A percentile compares a stretch with the other conserved stretches of the same genome.
phyloP scores from a whole-genome alignment of 2,113 vertebrate genomes.

The Hymenochirus boettgeri region DNA sequence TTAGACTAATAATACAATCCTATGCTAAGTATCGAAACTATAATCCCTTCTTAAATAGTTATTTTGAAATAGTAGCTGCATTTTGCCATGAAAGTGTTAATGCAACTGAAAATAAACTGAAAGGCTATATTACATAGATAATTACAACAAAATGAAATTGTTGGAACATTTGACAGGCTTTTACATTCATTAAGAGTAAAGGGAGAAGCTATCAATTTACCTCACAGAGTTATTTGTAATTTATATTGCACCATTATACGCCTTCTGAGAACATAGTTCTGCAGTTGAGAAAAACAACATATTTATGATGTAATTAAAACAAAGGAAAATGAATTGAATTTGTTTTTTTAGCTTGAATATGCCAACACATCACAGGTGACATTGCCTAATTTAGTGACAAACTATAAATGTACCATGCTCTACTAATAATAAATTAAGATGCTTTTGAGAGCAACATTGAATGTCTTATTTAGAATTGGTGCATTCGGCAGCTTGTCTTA shows the following conservation, averaged over 20 bases:
- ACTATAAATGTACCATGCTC: conserved; percentile 5
- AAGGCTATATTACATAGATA: conserved; percentile 39
- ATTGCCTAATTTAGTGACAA: conserved; percentile 10
- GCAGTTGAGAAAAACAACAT: conserved; percentile 42
- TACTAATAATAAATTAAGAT: no score
- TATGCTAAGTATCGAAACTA: no score
- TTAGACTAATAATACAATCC: no score
- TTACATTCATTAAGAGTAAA: conserved; percentile 43
- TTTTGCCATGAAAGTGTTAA: conserved; percentile 20
- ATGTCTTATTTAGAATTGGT: no score
- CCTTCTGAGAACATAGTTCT: conserved; percentile 39
- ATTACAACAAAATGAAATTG: conserved; percentile 37
- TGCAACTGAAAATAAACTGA: conserved; percentile 27
- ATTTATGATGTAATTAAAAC: conserved; percentile 42
- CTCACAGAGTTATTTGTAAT: conserved; percentile 39
- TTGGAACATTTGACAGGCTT: conserved; percentile 42
- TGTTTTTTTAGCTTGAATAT: conserved; percentile 31
- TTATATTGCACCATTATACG: conserved; percentile 38
- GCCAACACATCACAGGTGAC: conserved; percentile 30
- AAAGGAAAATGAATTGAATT: conserved; percentile 41
- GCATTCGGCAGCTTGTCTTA: no score
- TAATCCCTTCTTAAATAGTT: no score
- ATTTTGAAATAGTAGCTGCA: no score
- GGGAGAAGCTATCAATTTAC: conserved; percentile 42
- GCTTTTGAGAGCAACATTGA: no score